Evolutionary conservation across 2,888 invertebrate species (phyloP), one percentile per base, ranked within the genome.

Genomic region (Phymatocera aterrima): DNA sequence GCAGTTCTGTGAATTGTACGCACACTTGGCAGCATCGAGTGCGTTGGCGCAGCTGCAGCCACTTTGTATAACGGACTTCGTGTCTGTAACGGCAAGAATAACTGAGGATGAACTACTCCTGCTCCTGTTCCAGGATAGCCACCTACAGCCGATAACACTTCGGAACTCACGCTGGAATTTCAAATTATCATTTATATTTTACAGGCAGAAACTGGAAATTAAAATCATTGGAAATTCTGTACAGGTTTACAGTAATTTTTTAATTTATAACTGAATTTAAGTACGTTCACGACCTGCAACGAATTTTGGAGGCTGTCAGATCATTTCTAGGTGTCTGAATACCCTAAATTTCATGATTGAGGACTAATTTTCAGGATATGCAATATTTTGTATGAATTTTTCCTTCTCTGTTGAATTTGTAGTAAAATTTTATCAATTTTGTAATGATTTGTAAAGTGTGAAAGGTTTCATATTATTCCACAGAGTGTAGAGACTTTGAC

Each of bases 101-200:
- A 93, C 80, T 95, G 95, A 28, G 94, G 93, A 85, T 94, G 94
- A 18, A 94, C 93, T 37, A 91, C 88, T 80, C 91, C 91, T 24
- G 87, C 83, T 72, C 86, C 85, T 46, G 87, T 81, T 54, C 88
- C 86, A 15, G 88, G 85, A 80, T 90, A 90, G 79, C 88, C 87
- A 65, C 88, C 87, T 15, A 89, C 88, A 10, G 87, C 85, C 8
- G 87, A 85, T 74, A 90, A 79, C 18, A 90, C 88, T 81, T 90
- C 90, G 0, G 89, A 83, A 75, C 87, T 87, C 8, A 88, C 85
- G 75, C 90, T 90, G 68, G 15, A 64, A 46, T 28, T 10, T 57
- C 12, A 3, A 57, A 24, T 28, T 57, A 0, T 28, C 8, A 40
- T n/a, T n/a, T n/a, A 8, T 40, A 40, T 40, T 40, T 8, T 40